Percentiles rank a stretch among this genome's conserved stretches.
Conservation (phyloP, 2,888 invertebrate species). For the Dryadula phaetusa region DNA sequence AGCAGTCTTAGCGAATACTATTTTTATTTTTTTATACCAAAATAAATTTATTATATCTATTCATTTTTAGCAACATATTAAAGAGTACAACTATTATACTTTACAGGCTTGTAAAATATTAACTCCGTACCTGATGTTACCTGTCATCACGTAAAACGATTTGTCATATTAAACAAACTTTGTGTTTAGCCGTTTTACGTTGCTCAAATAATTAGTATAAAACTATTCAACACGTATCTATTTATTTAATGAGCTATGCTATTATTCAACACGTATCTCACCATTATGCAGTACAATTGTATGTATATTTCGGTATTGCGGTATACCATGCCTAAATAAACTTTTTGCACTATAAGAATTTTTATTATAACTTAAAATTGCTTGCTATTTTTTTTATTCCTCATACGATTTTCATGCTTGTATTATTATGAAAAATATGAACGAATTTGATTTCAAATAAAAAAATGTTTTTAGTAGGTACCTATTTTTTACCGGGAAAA, state of each 20-base stretch:
- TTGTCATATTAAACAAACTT: not conserved
- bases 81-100: too few relatives aligned
- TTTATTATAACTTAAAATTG: not conserved
- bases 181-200: not conserved
- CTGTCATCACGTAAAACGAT: not conserved
- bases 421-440: not conserved
- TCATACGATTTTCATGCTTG: not conserved
- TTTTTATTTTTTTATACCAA: too few relatives aligned
- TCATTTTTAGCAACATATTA: too few relatives aligned
- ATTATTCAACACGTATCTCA: not conserved
- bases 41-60: too few relatives aligned
- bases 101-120: not conserved
- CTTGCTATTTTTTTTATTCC: not conserved
- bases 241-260: not conserved
- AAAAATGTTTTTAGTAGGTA: not conserved
- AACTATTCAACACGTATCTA: not conserved
- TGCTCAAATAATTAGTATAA: not conserved
- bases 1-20: too few relatives aligned
- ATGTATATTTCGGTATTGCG: conserved; percentile 17
- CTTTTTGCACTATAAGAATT: not conserved
- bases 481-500: not conserved
- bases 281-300: conserved; percentile 5
- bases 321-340: conserved; percentile 12
- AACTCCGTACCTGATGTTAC: not conserved
- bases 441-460: not conserved